phyloP scores from a whole-genome alignment of 2,888 invertebrate genomes.

The Cactoblastis cactorum region DNA sequence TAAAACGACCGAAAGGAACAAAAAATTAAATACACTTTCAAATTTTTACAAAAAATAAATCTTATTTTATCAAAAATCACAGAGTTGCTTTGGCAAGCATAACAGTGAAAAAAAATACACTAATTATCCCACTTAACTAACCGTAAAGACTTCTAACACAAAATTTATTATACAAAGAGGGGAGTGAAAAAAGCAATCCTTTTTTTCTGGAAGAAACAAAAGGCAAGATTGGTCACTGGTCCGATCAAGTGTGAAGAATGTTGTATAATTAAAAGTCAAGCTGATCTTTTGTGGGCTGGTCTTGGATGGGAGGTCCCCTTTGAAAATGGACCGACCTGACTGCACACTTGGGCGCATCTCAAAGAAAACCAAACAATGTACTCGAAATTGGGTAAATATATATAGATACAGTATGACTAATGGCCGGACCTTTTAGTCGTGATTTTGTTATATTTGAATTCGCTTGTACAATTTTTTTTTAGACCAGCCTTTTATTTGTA shows the following conservation, averaged over 20 bases:
- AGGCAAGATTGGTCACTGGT: conserved; percentile 59
- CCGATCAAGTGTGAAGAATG: conserved; percentile 70
- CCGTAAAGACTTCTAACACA: conserved; percentile 61
- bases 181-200: conserved; percentile 55
- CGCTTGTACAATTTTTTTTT: neutral
- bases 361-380: conserved; percentile 46
- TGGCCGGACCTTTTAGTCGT: neutral
- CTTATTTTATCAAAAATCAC: conserved; percentile 29
- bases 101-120: conserved; percentile 47
- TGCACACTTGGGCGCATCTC: conserved; percentile 51
- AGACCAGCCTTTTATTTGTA: conserved; percentile 9
- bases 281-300: conserved; percentile 36
- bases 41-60: conserved; percentile 28
- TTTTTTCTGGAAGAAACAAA: conserved; percentile 66
- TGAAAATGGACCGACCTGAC: conserved; percentile 45
- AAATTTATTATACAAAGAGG: conserved; percentile 46
- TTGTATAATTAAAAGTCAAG: conserved; percentile 73
- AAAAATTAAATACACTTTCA: conserved; percentile 24
- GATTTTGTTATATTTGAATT: neutral
- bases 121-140: conserved; percentile 70
- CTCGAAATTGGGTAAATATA: conserved; percentile 17
- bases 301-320: conserved; percentile 31
- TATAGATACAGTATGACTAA: conserved; percentile 15
- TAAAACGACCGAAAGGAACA: neutral
- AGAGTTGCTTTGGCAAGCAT: conserved; percentile 18